Base-by-base conservation (phyloP, 2,888 invertebrate genomes). In the Sinohyriopsis cumingii region DNA sequence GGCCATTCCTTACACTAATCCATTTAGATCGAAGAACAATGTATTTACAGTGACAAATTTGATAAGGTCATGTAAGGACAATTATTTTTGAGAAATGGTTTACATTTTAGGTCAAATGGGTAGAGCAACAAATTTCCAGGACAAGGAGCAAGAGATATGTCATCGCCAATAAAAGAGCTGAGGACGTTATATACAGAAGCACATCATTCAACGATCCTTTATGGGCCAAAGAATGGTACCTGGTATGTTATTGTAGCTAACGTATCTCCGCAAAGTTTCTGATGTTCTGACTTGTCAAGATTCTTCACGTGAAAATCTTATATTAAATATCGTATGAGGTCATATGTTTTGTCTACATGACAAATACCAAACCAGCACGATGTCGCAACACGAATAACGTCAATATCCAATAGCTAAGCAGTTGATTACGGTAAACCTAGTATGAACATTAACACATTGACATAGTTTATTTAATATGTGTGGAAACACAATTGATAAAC, bases 91-190 rank as follows among this genome's bases (percentile, higher is more conserved):
- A 54, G n/a, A 63, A 53, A 54, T 61, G 15, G 20, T 5, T 45
- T 45, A 15, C n/a, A 55, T 20, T 81, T 53, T 86, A 93, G 93
- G 93, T 94, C 5, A 74, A 91, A 57, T 99, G 98, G 98, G 95
- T 95, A 82, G 96, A 98, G 89, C 99, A 99, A 88, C 99, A 99
- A 90, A 94, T 95, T 79, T 96, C 96, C 88, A 95, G 94, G 91
- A 93, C 72, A 12, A 63, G 77, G 63, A 55, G 63, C 28, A 80
- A 82, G 65, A 65, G 80, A 61, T 73, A 66, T 5, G 18, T 70
- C n/a, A 57, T 67, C 5, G 18, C 63, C 15, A 57, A 62, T n/a
- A 53, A 64, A 7, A 25, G 22, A 12, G 25, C 56, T 2, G 19
- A 59, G 4, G 63, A 69, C 24, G 59, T 53, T 61, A 68, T 54